Conservation (phyloP, 2,797 vertebrate genomes). For the Galagoides demidoff region DNA sequence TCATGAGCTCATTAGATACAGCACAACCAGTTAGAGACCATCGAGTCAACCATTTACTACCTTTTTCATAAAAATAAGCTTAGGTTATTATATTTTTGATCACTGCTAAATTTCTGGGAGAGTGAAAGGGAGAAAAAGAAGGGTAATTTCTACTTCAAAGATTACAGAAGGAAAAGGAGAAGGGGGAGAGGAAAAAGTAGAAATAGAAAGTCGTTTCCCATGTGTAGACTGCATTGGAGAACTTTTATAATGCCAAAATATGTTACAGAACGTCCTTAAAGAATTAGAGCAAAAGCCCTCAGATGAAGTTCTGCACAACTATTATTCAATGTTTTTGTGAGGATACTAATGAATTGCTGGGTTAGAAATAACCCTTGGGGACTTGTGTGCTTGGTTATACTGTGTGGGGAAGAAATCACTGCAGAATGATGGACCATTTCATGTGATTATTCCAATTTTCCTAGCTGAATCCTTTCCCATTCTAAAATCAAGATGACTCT, state of each 20-base stretch:
- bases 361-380: background rate
- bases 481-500: background rate
- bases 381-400: background rate
- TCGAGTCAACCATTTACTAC: background rate
- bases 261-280: background rate
- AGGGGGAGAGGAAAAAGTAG: background rate
- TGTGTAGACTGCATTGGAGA: background rate
- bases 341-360: conserved; percentile 1
- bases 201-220: background rate
- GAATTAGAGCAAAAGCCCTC: background rate
- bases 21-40: background rate
- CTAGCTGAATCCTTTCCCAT: background rate
- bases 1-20: background rate
- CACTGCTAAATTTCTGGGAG: background rate
- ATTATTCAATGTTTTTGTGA: conserved; percentile 39
- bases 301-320: background rate
- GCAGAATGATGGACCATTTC: background rate
- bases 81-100: background rate
- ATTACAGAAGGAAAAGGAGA: background rate
- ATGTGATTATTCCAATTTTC: background rate
- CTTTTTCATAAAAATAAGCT: conserved; percentile 27
- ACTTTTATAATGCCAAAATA: background rate
- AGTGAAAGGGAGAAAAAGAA: background rate
- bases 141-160: background rate
- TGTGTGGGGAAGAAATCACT: background rate